Percentiles rank a stretch among this genome's conserved stretches.
These are phyloP conservation scores for Dysmachus trigonus DNA, from an alignment of 2,888 invertebrate species.

Conservation along the genomic window DNA sequence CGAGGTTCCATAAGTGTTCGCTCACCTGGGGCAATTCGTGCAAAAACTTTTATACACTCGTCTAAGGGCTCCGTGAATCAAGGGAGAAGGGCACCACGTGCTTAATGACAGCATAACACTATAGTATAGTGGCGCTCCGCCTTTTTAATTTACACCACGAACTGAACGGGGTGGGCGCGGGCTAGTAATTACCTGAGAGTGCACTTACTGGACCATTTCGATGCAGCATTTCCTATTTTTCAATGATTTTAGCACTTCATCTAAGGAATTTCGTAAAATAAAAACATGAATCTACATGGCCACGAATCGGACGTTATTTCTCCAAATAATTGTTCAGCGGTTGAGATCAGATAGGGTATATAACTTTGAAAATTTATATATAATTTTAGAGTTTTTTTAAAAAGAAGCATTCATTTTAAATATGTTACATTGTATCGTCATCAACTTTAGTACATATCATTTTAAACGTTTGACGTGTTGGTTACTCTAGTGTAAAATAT, in stretches of 20 bases:
- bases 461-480: too few relatives aligned
- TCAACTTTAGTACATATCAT: too few relatives aligned
- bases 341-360: too few relatives aligned
- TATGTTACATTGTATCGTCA: too few relatives aligned
- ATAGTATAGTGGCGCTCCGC: not conserved
- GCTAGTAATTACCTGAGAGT: not conserved
- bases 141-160: not conserved
- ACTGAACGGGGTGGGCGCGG: not conserved
- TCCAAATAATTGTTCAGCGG: not conserved
- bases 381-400: too few relatives aligned
- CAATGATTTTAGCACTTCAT: not conserved
- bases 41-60: not conserved
- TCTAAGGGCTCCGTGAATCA: not conserved
- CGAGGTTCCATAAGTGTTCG: constrained; percentile 7
- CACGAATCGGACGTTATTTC: not conserved
- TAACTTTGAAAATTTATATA: too few relatives aligned
- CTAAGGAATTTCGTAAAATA: not conserved
- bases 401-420: too few relatives aligned
- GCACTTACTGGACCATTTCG: not conserved
- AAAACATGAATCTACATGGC: not conserved
- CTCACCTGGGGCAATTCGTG: constrained; percentile 23
- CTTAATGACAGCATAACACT: not conserved
- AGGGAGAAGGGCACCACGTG: not conserved
- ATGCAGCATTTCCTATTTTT: not conserved
- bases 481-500: too few relatives aligned